Percentiles rank a stretch among this genome's conserved stretches.
Conservation (phyloP, 2,113 vertebrate genomes). For the Bos taurus region ARS-UCD2.0 NC_037357.1:53787501-53788000, state of each 20-base stretch:
- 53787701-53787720: background rate
- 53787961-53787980: too few species aligned
- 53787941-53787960: too few species aligned
- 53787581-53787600: background rate
- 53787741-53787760: background rate
- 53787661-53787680: background rate
- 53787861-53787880: background rate
- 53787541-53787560: background rate
- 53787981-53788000: too few species aligned
- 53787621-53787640: background rate
- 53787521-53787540: background rate
- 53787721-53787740: background rate
- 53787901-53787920: too few species aligned
- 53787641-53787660: background rate
- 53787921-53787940: background rate
- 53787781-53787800: background rate
- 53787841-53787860: background rate
- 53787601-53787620: background rate
- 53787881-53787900: too few species aligned
- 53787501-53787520: background rate
- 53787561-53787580: background rate
- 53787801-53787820: background rate
- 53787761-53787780: background rate
- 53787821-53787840: background rate
- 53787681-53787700: background rate